phyloP scores from a whole-genome alignment of 2,113 vertebrate genomes.

The Hypanus sabinus region DNA sequence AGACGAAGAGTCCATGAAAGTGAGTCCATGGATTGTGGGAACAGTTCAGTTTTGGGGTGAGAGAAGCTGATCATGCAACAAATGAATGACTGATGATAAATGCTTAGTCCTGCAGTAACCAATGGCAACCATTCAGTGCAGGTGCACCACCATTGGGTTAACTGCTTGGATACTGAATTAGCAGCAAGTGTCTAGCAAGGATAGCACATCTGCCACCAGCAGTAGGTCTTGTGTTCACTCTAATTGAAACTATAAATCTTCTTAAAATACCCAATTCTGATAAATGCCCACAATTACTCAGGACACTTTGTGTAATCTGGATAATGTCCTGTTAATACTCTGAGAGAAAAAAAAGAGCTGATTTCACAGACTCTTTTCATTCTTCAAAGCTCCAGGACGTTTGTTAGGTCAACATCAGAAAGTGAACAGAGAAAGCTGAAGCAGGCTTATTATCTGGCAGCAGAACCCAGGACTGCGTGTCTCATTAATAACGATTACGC shows the following conservation, averaged over 20 bases:
- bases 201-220: not conserved
- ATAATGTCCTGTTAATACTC: conserved; percentile 17
- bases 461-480: not conserved
- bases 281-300: not conserved
- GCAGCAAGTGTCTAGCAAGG: not conserved
- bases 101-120: not conserved
- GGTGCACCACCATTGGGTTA: too few species aligned
- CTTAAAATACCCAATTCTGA: not conserved
- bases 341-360: conserved; percentile 5
- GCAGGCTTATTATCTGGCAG: not conserved
- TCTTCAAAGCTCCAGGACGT: not conserved
- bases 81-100: not conserved
- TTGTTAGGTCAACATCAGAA: not conserved
- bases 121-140: not conserved
- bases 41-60: too few species aligned
- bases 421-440: not conserved
- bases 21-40: too few species aligned
- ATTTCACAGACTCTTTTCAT: conserved; percentile 3
- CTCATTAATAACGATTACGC: not conserved
- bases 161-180: not conserved
- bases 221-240: not conserved
- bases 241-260: conserved; percentile 8
- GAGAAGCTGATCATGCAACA: not conserved
- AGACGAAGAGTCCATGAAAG: too few species aligned
- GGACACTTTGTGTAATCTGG: conserved; percentile 7